Conservation (phyloP, 2,888 invertebrate genomes). For the Melanargia galathea region DNA sequence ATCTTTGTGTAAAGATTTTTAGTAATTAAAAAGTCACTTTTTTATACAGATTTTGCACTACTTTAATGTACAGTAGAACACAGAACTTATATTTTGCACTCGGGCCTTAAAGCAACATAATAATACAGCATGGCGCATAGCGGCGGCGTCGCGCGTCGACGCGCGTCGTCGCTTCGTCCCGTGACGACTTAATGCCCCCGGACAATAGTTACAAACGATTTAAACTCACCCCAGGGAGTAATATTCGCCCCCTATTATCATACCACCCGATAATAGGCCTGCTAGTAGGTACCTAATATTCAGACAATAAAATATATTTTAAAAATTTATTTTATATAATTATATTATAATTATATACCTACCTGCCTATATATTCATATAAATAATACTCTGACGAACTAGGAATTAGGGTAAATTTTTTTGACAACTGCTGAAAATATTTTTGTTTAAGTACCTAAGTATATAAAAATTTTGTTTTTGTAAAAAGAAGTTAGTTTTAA, state of each 20-base stretch:
- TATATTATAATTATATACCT: background rate
- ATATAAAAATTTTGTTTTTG: background rate
- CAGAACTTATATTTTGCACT: background rate
- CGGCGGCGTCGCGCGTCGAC: constrained; percentile 33
- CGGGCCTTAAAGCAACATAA: background rate
- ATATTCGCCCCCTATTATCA: constrained; percentile 48
- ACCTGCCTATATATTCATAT: background rate
- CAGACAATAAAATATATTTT: background rate
- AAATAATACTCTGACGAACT: too few relatives aligned
- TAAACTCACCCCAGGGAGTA: constrained; percentile 61
- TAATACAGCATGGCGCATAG: background rate
- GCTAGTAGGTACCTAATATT: constrained; percentile 31
- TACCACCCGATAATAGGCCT: constrained; percentile 47
- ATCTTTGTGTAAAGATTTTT: too few relatives aligned
- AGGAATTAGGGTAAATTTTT: too few relatives aligned
- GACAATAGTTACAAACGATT: constrained; percentile 67
- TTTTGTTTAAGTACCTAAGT: too few relatives aligned
- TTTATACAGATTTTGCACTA: too few relatives aligned
- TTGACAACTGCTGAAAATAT: too few relatives aligned
- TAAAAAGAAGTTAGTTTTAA: too few relatives aligned
- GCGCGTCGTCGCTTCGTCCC: constrained; percentile 51
- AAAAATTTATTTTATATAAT: too few relatives aligned
- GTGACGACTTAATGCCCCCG: constrained; percentile 60
- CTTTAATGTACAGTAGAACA: too few relatives aligned
- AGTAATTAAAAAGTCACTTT: too few relatives aligned